A percentile compares a stretch with the other conserved stretches of the same genome.
Conservation (phyloP, 2,888 invertebrate genomes). For the Nycteola revayana region DNA sequence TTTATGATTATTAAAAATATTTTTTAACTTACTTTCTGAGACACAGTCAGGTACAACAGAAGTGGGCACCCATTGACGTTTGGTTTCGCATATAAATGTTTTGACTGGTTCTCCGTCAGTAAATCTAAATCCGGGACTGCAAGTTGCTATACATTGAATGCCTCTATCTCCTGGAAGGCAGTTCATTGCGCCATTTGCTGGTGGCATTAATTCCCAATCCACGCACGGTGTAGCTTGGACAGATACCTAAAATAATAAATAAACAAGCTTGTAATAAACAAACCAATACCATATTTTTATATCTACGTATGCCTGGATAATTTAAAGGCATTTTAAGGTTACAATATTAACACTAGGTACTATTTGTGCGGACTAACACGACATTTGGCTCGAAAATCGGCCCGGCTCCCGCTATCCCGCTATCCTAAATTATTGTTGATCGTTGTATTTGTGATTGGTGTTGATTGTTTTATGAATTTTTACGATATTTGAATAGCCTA, state of each 20-base stretch:
- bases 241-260: constrained; percentile 82
- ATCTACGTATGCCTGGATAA: background rate
- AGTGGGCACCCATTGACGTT: constrained; percentile 92
- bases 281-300: no score
- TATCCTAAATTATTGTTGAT: no score
- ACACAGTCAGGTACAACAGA: constrained; percentile 97
- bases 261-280: no score
- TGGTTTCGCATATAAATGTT: constrained; percentile 91
- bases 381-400: no score
- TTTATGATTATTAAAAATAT: background rate
- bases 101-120: constrained; percentile 95
- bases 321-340: background rate
- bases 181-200: constrained; percentile 93
- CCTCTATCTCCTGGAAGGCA: constrained; percentile 92
- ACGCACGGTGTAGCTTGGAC: constrained; percentile 97
- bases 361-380: no score
- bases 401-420: no score
- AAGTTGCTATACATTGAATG: constrained; percentile 94
- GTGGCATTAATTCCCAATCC: constrained; percentile 95
- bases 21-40: constrained; percentile 87
- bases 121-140: constrained; percentile 93
- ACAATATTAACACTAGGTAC: no score
- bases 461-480: no score
- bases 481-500: no score
- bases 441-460: no score